Evolutionary conservation across 2,888 invertebrate genomes (phyloP), one percentile per base, ranked within the genome.

Genomic region (Limnephilus lunatus): DNA sequence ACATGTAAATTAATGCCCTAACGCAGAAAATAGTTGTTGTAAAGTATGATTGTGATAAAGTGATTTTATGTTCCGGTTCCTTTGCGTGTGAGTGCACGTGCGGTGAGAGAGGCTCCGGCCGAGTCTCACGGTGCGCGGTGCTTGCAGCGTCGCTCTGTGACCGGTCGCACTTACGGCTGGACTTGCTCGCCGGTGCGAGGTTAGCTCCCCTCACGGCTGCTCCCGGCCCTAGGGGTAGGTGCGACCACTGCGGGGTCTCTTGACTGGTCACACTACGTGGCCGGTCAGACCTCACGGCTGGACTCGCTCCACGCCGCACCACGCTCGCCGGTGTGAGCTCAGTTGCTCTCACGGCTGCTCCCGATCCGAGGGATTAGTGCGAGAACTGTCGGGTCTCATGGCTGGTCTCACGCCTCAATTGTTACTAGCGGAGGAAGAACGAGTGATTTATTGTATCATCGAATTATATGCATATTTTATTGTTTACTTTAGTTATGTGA

Each of bases 381-480:
- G 68, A 68, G 68, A 7, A 25, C 68, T 25, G n/a, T 25, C 68
- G 68, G 25, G 9, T 68, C 68, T 25, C 68, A n/a, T 2, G 9
- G 81, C 68, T 44, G 81, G 48, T n/a, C 68, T 68, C 68, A 25
- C 68, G 30, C 19, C n/a, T 25, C 44, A 31, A n/a, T 30, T 68
- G 81, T 32, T 81, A 81, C 90, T 53, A 30, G 30, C 48, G 48
- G 53, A 30, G 80, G 68, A 31, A 85, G 31, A 80, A 85, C 32
- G 32, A 85, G 91, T 90, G 92, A 89, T 92, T 88, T 89, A 91
- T 90, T 88, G 83, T 91, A 93, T 92, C 93, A 93, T 93, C 93
- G 93, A 93, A 93, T 92, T 93, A 93, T 92, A 91, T 93, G 92
- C 88, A 82, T 91, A 89, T 93, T 94, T 93, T 94, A 95, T 95